Evolutionary conservation across 2,797 vertebrate species (phyloP).

Genomic region (Cheracebus regulus): DNA sequence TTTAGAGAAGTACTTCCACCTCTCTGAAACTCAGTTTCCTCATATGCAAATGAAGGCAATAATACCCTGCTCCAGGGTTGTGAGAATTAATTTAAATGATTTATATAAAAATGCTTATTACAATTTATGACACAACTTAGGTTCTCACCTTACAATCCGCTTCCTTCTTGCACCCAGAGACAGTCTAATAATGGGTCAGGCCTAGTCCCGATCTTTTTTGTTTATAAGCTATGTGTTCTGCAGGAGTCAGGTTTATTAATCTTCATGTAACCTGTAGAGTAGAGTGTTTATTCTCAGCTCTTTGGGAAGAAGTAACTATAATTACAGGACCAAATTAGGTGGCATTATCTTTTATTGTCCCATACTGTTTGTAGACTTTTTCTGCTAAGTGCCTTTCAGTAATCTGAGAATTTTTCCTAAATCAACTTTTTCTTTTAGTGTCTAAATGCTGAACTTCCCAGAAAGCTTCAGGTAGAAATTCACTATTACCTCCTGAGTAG

Average conservation of each 20-base stretch:
- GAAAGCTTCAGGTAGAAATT: neutral
- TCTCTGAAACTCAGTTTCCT: slow-evolving; percentile 25
- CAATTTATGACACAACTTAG: slow-evolving; percentile 52
- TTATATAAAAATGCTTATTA: slow-evolving; percentile 47
- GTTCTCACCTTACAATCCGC: slow-evolving; percentile 33
- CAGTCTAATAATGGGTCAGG: slow-evolving; percentile 44
- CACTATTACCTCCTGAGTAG: neutral
- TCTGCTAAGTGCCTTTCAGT: slow-evolving; percentile 59
- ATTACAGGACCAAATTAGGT: slow-evolving; percentile 78
- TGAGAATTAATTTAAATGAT: slow-evolving; percentile 62
- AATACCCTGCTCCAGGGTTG: slow-evolving; percentile 26
- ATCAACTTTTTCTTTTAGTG: neutral
- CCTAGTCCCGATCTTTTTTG: slow-evolving; percentile 6
- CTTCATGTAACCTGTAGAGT: slow-evolving; percentile 75
- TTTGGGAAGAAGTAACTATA: slow-evolving; percentile 74
- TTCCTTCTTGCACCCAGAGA: slow-evolving; percentile 35
- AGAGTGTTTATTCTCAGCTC: slow-evolving; percentile 73
- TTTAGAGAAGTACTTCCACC: neutral
- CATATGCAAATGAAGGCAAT: neutral
- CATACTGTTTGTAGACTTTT: slow-evolving; percentile 49
- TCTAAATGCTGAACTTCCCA: neutral
- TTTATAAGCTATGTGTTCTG: slow-evolving; percentile 63
- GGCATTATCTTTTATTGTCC: slow-evolving; percentile 74
- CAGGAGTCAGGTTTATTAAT: slow-evolving; percentile 72
- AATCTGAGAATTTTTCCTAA: slow-evolving; percentile 23